phyloP scores from a whole-genome alignment of 1,140 invertebrate species.

The Adelges cooleyi region DNA sequence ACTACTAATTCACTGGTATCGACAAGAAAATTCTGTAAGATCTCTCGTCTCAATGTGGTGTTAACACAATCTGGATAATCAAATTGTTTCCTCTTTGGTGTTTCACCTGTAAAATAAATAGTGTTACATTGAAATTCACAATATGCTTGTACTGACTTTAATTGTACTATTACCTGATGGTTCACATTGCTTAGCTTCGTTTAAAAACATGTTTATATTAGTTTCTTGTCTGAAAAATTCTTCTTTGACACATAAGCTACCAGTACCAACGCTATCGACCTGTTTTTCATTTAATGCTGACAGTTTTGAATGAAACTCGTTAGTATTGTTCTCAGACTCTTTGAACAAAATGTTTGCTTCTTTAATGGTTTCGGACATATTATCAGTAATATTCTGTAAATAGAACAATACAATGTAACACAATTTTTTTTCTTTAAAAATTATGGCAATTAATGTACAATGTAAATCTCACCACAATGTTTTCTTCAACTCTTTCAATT shows the following conservation, averaged over 20 bases:
- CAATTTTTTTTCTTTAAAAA: too few species aligned
- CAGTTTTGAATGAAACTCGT: background rate
- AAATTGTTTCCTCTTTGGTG: conserved; percentile 14
- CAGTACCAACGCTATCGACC: background rate
- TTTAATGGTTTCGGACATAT: background rate
- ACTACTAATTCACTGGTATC: background rate
- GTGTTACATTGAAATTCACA: background rate
- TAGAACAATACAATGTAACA: background rate
- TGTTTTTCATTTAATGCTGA: conserved; percentile 15
- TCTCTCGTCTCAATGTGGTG: conserved; percentile 16
- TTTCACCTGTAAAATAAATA: background rate
- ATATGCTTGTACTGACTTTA: background rate
- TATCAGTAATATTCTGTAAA: background rate
- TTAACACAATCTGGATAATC: conserved; percentile 6
- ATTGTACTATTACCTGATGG: background rate
- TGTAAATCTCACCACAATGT: background rate
- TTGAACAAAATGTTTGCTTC: background rate
- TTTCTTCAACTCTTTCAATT: background rate
- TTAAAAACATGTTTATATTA: conserved; percentile 9
- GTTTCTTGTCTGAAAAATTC: conserved; percentile 20
- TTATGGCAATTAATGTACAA: background rate
- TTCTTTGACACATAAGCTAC: conserved; percentile 24
- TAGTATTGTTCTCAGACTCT: background rate
- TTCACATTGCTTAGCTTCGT: conserved; percentile 1
- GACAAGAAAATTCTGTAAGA: background rate